Percentiles rank a stretch among this genome's conserved stretches.
Conservation (phyloP, 1,140 invertebrate genomes). For the Schlechtendalia chinensis region DNA sequence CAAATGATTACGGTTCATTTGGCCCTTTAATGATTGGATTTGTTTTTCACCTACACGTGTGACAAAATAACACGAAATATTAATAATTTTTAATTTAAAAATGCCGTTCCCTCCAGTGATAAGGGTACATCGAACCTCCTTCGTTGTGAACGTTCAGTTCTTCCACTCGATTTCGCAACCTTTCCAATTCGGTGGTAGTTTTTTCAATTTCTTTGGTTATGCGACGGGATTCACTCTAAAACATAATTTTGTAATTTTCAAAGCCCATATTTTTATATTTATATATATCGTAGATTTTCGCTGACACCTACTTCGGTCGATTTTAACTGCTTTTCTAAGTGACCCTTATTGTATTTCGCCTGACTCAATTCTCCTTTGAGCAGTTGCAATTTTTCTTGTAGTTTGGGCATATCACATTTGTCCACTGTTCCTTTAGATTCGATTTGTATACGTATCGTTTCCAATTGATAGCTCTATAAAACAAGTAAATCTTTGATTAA, state of each 20-base stretch:
- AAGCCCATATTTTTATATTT: background rate
- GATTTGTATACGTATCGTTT: background rate
- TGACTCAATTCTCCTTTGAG: background rate
- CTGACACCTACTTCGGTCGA: background rate
- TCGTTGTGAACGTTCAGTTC: background rate
- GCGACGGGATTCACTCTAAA: background rate
- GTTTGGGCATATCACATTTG: background rate
- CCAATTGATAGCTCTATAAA: conserved; percentile 38
- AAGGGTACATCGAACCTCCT: conserved; percentile 33
- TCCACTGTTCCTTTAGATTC: conserved; percentile 1
- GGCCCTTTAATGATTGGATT: conserved; percentile 56
- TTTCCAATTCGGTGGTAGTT: background rate
- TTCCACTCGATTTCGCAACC: background rate
- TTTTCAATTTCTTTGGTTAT: conserved; percentile 32
- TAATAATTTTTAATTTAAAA: background rate
- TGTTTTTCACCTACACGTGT: conserved; percentile 58
- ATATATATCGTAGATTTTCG: background rate
- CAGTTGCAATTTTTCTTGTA: background rate
- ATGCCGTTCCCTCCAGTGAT: no score
- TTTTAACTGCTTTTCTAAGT: conserved; percentile 31
- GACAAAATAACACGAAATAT: background rate
- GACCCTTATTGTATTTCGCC: background rate
- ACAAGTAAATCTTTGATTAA: background rate
- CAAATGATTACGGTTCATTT: conserved; percentile 61
- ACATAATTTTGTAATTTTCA: background rate